These are phyloP conservation scores for Phenganax stokvisi DNA, from an alignment of 92 coral and sea anemone species.

Conservation along the genomic window DNA sequence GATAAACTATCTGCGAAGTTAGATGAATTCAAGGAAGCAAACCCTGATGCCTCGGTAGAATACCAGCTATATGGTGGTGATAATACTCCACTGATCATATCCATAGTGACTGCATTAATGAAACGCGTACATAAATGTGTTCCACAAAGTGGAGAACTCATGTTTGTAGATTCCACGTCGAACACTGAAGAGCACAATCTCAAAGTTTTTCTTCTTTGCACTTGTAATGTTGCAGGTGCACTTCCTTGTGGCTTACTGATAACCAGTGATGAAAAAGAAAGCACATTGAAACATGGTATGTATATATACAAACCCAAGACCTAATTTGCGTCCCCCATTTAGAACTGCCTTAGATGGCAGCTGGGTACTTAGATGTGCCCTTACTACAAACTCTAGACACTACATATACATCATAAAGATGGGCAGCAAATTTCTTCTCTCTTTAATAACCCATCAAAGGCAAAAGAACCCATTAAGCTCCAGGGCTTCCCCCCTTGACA, in stretches of 20 bases:
- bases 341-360: neutral
- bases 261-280: conserved; percentile 40
- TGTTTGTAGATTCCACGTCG: conserved; percentile 36
- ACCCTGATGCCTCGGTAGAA: conserved; percentile 19
- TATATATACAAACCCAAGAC: neutral
- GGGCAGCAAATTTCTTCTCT: too few species aligned
- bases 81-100: conserved; percentile 19
- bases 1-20: conserved; percentile 13
- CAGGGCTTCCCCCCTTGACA: too few species aligned
- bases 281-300: conserved; percentile 24
- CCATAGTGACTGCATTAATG: conserved; percentile 18
- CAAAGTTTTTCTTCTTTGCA: conserved; percentile 31
- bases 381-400: too few species aligned
- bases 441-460: too few species aligned
- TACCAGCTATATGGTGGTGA: conserved; percentile 33
- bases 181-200: conserved; percentile 38
- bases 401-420: too few species aligned
- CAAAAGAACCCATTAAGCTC: too few species aligned
- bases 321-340: conserved; percentile 6
- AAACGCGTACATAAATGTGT: conserved; percentile 20
- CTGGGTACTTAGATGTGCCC: too few species aligned
- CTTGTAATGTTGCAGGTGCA: conserved; percentile 38
- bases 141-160: conserved; percentile 28
- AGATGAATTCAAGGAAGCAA: conserved; percentile 23
- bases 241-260: conserved; percentile 38